A percentile compares a stretch with the other conserved stretches of the same genome.
Evolutionary conservation across 2,797 vertebrate species (phyloP).

Genomic region (Acrocephalus scirpaceus): DNA sequence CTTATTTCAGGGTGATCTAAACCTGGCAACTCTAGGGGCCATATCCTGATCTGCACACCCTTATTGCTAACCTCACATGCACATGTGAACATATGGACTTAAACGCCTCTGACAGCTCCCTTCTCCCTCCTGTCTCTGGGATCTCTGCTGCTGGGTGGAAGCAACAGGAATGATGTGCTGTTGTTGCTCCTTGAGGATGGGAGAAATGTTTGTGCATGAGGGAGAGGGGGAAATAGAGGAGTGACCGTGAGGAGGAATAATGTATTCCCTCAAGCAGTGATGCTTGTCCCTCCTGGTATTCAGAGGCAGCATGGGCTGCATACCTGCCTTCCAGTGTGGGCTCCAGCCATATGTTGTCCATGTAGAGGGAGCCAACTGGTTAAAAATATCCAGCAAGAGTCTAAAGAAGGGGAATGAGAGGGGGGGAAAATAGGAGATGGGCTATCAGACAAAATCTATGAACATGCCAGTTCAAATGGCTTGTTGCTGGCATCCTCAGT

Average conservation of each 20-base stretch:
- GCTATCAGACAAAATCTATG: background rate
- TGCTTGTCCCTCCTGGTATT: background rate
- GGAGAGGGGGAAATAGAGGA: background rate
- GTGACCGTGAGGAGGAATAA: background rate
- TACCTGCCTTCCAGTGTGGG: background rate
- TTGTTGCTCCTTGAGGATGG: background rate
- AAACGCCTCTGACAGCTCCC: background rate
- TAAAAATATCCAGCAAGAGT: background rate
- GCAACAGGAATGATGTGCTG: background rate
- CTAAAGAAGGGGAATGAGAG: background rate
- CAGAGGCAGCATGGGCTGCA: background rate
- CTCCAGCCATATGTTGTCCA: background rate
- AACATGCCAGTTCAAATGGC: background rate
- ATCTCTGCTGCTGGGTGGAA: background rate
- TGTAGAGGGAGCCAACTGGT: background rate
- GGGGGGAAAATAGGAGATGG: background rate
- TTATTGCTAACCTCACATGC: background rate
- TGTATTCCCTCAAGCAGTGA: background rate
- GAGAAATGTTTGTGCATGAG: background rate
- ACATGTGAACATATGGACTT: fast-evolving
- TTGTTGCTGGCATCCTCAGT: background rate
- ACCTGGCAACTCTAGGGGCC: background rate
- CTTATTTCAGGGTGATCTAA: background rate
- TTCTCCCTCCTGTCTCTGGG: background rate
- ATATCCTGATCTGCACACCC: background rate